phyloP scores from a whole-genome alignment of 2,113 vertebrate genomes.

The Brachyhypopomus gauderio region DNA sequence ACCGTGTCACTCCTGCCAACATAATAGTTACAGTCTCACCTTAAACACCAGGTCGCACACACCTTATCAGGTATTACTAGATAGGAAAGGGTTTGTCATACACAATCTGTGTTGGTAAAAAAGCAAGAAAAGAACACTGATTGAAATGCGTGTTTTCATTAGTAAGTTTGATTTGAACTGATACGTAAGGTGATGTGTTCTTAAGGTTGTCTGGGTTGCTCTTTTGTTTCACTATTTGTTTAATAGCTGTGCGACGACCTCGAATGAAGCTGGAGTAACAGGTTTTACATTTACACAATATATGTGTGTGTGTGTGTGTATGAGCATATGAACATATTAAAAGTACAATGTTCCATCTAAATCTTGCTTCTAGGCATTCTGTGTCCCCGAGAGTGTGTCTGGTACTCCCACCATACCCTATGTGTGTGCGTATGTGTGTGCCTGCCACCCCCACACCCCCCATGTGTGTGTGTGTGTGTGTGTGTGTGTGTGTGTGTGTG shows the following conservation, averaged over 20 bases:
- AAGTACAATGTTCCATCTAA: background rate
- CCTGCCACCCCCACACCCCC: too few relatives aligned
- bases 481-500: too few relatives aligned
- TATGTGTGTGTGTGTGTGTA: too few relatives aligned
- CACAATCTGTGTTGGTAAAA: background rate
- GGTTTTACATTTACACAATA: conserved; percentile 57
- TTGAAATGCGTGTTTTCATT: background rate
- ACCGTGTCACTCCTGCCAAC: background rate
- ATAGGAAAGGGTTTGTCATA: background rate
- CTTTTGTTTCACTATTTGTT: background rate
- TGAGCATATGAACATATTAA: background rate
- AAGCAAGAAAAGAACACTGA: background rate
- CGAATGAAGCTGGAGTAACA: conserved; percentile 47
- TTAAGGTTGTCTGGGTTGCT: background rate
- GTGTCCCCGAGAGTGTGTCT: conserved; percentile 7
- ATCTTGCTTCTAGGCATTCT: background rate
- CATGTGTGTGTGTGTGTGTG: too few relatives aligned
- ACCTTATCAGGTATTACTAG: background rate
- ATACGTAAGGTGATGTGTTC: background rate
- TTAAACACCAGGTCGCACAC: background rate
- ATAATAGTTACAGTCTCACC: background rate
- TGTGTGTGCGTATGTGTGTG: background rate
- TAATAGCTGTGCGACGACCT: background rate
- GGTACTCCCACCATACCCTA: conserved; percentile 28
- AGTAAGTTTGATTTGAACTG: background rate